Evolutionary conservation across 2,888 invertebrate genomes (phyloP).

Genomic region (Zeuzera pyrina): DNA sequence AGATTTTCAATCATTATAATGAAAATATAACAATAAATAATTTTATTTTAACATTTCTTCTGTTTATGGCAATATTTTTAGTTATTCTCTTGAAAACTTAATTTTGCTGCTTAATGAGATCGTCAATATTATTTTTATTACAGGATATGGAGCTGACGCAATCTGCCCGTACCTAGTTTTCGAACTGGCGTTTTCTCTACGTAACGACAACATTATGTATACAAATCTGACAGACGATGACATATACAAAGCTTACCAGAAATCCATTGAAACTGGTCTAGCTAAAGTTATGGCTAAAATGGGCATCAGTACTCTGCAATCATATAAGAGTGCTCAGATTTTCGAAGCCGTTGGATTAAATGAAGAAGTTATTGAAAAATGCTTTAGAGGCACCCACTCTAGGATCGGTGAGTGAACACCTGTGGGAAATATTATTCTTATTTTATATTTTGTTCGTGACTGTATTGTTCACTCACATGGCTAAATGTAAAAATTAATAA

Average conservation of each 20-base stretch:
- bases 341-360: slow-evolving; percentile 98
- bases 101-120: too few species aligned
- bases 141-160: slow-evolving; percentile 95
- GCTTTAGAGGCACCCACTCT: slow-evolving; percentile 86
- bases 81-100: too few species aligned
- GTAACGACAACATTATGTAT: slow-evolving; percentile 90
- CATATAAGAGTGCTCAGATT: slow-evolving; percentile 99
- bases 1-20: too few species aligned
- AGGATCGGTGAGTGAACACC: slow-evolving; percentile 65
- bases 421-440: neutral
- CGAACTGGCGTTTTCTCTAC: slow-evolving; percentile 90
- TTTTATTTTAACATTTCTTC: too few species aligned
- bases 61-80: too few species aligned
- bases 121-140: too few species aligned
- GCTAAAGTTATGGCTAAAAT: slow-evolving; percentile 95
- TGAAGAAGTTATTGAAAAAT: slow-evolving; percentile 93
- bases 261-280: slow-evolving; percentile 89
- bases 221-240: slow-evolving; percentile 82
- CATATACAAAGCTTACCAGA: slow-evolving; percentile 90
- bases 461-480: neutral
- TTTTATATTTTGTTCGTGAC: slow-evolving; percentile 2
- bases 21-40: too few species aligned
- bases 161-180: slow-evolving; percentile 98
- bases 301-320: slow-evolving; percentile 99
- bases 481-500: too few species aligned